These are phyloP conservation scores for Nansenia antarctica DNA, from an alignment of 2,113 vertebrate species.

Conservation along the genomic window DNA sequence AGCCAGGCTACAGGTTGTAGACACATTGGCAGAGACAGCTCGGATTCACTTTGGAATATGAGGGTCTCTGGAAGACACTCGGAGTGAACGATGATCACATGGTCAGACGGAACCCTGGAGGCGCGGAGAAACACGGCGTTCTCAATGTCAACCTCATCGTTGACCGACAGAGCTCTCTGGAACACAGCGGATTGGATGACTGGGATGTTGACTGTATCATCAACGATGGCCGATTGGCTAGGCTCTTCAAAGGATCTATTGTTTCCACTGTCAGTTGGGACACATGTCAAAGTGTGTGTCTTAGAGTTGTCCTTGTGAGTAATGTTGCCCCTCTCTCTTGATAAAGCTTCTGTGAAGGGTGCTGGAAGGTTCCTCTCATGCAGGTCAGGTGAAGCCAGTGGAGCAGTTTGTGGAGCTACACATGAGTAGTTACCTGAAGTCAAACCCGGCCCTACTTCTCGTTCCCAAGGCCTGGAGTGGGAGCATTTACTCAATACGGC, in stretches of 20 bases:
- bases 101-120: not conserved
- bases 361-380: not conserved
- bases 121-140: not conserved
- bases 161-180: constrained; percentile 3
- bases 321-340: no score
- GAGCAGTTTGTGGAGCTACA: not conserved
- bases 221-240: not conserved
- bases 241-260: not conserved
- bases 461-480: not conserved
- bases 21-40: no score
- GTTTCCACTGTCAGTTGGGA: not conserved
- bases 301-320: no score
- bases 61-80: constrained; percentile 4
- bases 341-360: not conserved
- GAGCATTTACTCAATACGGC: not conserved
- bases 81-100: constrained; percentile 13
- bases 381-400: not conserved
- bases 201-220: not conserved
- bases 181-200: not conserved
- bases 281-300: not conserved
- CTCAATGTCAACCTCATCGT: not conserved
- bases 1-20: not conserved
- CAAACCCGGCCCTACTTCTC: not conserved
- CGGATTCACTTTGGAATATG: not conserved
- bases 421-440: not conserved